Percentiles rank a stretch among this genome's conserved stretches.
Evolutionary conservation across 2,113 vertebrate species (phyloP).

Genomic region (Clarias gariepinus): DNA sequence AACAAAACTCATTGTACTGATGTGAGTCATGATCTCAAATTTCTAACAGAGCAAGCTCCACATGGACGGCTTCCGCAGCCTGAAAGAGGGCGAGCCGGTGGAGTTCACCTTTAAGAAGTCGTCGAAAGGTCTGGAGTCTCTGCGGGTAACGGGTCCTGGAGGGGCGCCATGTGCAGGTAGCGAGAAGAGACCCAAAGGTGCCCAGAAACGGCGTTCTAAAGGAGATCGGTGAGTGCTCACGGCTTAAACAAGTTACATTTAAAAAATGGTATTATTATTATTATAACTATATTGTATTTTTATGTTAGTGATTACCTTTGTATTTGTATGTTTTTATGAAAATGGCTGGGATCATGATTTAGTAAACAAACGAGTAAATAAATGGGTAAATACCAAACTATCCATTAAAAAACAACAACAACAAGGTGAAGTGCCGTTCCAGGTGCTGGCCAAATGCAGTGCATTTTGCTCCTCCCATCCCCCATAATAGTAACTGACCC

Average conservation of each 20-base stretch:
- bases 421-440: not conserved
- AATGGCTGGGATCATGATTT: not conserved
- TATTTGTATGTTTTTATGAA: not conserved
- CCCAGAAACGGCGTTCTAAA: slow-evolving; percentile 86
- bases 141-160: slow-evolving; percentile 82
- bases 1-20: not conserved
- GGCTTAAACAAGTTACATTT: too few relatives aligned
- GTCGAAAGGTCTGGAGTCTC: slow-evolving; percentile 87
- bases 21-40: not conserved
- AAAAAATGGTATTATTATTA: not conserved
- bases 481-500: slow-evolving; percentile 28
- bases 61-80: slow-evolving; percentile 94
- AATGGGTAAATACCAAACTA: not conserved
- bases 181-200: slow-evolving; percentile 82
- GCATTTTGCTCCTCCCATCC: not conserved
- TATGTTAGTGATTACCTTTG: not conserved
- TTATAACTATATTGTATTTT: not conserved
- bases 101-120: slow-evolving; percentile 95
- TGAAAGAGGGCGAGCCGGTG: slow-evolving; percentile 89
- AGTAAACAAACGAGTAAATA: not conserved
- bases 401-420: not conserved
- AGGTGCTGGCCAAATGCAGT: slow-evolving; percentile 8
- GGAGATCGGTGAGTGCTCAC: slow-evolving; percentile 77
- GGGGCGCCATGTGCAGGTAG: slow-evolving; percentile 86
- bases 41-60: slow-evolving; percentile 87